Evolutionary conservation across 2,888 invertebrate genomes (phyloP).

Genomic region (Drosophila prostipennis): DNA sequence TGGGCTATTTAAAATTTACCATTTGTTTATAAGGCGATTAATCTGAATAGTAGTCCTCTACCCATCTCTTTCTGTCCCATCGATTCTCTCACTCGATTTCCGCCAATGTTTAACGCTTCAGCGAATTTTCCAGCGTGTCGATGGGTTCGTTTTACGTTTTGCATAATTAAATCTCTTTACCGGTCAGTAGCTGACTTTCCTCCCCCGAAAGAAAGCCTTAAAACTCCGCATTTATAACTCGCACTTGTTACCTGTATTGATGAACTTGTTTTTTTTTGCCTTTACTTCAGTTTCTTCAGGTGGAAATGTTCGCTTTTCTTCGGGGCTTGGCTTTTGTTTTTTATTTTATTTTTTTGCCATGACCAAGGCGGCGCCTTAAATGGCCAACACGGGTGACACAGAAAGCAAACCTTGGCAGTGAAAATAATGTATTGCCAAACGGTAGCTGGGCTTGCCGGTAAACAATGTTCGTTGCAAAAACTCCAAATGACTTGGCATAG

Average conservation of each 20-base stretch:
- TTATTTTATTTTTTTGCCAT: neutral
- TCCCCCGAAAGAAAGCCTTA: constrained; percentile 29
- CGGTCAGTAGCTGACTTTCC: constrained; percentile 43
- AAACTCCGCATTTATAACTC: constrained; percentile 32
- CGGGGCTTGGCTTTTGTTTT: constrained; percentile 5
- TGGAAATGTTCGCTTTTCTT: constrained; percentile 36
- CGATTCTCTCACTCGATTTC: constrained; percentile 65
- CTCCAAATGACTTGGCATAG: constrained; percentile 34
- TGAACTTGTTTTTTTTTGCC: constrained; percentile 39
- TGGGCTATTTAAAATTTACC: constrained; percentile 58
- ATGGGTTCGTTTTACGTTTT: constrained; percentile 50
- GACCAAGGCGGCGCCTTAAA: constrained; percentile 44
- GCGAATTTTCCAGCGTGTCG: constrained; percentile 53
- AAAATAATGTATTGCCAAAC: constrained; percentile 50
- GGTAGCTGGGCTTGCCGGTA: constrained; percentile 32
- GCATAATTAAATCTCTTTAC: constrained; percentile 71
- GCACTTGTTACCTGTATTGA: constrained; percentile 43
- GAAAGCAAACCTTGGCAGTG: constrained; percentile 59
- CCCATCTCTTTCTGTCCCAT: constrained; percentile 16
- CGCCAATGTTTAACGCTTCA: constrained; percentile 68
- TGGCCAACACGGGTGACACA: constrained; percentile 39
- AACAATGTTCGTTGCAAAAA: neutral
- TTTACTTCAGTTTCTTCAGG: neutral
- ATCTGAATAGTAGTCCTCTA: neutral
- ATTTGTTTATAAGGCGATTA: constrained; percentile 55